Conservation (phyloP, 2,888 invertebrate genomes). For the Platypus cylindrus region DNA sequence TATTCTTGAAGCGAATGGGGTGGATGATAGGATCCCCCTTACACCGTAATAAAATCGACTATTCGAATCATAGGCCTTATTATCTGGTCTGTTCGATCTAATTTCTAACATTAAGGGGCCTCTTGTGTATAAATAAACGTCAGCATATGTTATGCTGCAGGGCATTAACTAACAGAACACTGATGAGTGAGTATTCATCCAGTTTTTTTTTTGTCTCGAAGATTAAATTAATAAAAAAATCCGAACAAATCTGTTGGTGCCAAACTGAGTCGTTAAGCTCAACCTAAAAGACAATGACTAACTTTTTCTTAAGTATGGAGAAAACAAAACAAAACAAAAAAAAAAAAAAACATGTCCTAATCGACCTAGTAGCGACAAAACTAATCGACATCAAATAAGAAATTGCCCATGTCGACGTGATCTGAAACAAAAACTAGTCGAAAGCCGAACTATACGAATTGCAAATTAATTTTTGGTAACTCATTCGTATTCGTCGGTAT, state of each 20-base stretch:
- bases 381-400: no score
- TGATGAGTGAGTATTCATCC: no score
- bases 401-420: not conserved
- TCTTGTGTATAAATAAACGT: slow-evolving; percentile 6
- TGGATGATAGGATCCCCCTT: slow-evolving; percentile 4
- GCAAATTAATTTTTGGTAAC: slow-evolving; percentile 28
- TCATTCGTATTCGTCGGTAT: slow-evolving; percentile 33
- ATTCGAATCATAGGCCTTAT: slow-evolving; percentile 10
- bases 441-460: slow-evolving; percentile 27
- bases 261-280: no score
- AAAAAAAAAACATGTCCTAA: slow-evolving; percentile 1
- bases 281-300: no score
- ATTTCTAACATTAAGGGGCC: slow-evolving; percentile 7
- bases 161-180: no score
- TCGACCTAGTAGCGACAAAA: not conserved
- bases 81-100: slow-evolving; percentile 8
- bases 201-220: no score
- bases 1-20: not conserved
- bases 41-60: slow-evolving; percentile 11
- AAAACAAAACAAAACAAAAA: slow-evolving; percentile 1
- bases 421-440: slow-evolving; percentile 29
- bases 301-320: no score
- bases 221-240: no score
- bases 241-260: no score
- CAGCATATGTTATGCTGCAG: slow-evolving; percentile 4